Percentiles rank a stretch among this genome's conserved stretches.
Evolutionary conservation across 1,140 invertebrate genomes (phyloP).

Genomic region (Bursaphelenchus mucronatus): DNA sequence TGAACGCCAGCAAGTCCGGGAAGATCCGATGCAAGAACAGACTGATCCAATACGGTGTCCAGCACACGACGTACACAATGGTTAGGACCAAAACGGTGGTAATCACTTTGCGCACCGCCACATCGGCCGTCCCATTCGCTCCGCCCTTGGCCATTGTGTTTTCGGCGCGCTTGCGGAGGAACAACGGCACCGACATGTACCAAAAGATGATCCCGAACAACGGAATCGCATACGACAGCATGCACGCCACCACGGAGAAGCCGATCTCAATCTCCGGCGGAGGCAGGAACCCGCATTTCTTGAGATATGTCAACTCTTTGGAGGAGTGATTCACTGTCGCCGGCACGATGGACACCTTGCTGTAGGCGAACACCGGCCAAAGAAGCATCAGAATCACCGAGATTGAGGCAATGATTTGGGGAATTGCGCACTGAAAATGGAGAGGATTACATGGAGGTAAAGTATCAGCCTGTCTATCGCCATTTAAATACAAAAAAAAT

Average conservation of each 20-base stretch:
- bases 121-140: slow-evolving; percentile 17
- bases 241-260: slow-evolving; percentile 84
- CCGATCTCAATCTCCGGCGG: slow-evolving; percentile 62
- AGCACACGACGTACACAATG: slow-evolving; percentile 90
- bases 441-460: neutral
- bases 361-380: slow-evolving; percentile 64
- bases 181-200: slow-evolving; percentile 85
- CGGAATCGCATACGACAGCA: slow-evolving; percentile 85
- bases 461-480: no score
- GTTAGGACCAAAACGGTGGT: slow-evolving; percentile 89
- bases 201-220: slow-evolving; percentile 87
- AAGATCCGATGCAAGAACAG: slow-evolving; percentile 31
- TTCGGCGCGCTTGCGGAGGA: slow-evolving; percentile 74
- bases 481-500: no score
- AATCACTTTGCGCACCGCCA: slow-evolving; percentile 45
- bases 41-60: slow-evolving; percentile 67
- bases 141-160: slow-evolving; percentile 54
- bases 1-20: slow-evolving; percentile 13
- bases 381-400: slow-evolving; percentile 62
- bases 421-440: slow-evolving; percentile 9
- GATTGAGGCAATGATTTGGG: slow-evolving; percentile 60
- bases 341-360: slow-evolving; percentile 75
- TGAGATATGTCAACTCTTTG: slow-evolving; percentile 36
- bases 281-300: slow-evolving; percentile 47
- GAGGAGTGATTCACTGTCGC: slow-evolving; percentile 72